A percentile compares a stretch with the other conserved stretches of the same genome.
Conservation (phyloP, 2,113 vertebrate genomes). For the Hippocampus abdominalis region DNA sequence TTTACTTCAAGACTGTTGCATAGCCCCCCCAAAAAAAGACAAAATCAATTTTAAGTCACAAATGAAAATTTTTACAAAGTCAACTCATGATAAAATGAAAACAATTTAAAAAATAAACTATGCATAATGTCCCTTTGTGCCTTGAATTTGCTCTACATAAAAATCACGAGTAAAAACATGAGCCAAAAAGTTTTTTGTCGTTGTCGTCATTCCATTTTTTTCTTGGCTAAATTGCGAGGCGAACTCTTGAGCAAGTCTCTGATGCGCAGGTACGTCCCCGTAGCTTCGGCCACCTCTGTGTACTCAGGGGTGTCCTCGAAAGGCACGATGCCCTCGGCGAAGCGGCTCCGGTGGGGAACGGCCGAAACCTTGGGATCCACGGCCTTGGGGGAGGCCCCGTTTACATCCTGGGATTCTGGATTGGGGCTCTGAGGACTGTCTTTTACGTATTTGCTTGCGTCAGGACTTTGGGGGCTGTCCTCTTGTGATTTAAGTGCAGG, state of each 20-base stretch:
- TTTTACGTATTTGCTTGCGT: not conserved
- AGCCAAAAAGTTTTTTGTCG: conserved; percentile 5
- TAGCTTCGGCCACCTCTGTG: conserved; percentile 90
- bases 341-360: conserved; percentile 89
- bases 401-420: not conserved
- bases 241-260: conserved; percentile 87
- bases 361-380: conserved; percentile 40
- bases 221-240: conserved; percentile 85
- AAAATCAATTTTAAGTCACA: not conserved
- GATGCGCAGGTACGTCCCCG: conserved; percentile 88
- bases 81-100: not conserved
- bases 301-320: conserved; percentile 96
- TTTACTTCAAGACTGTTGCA: not conserved
- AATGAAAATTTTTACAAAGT: not conserved
- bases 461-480: not conserved
- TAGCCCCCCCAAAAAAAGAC: not conserved
- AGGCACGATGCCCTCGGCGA: conserved; percentile 87
- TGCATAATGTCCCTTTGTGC: not conserved
- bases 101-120: not conserved
- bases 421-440: not conserved
- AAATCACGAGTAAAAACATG: conserved; percentile 3
- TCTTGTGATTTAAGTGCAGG: conserved; percentile 1
- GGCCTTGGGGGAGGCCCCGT: not conserved
- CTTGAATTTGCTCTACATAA: not conserved
- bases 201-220: conserved; percentile 55